Evolutionary conservation across 2,113 vertebrate genomes (phyloP), one percentile per base, ranked within the genome.

Genomic region (Thamnophis sirtalis): DNA sequence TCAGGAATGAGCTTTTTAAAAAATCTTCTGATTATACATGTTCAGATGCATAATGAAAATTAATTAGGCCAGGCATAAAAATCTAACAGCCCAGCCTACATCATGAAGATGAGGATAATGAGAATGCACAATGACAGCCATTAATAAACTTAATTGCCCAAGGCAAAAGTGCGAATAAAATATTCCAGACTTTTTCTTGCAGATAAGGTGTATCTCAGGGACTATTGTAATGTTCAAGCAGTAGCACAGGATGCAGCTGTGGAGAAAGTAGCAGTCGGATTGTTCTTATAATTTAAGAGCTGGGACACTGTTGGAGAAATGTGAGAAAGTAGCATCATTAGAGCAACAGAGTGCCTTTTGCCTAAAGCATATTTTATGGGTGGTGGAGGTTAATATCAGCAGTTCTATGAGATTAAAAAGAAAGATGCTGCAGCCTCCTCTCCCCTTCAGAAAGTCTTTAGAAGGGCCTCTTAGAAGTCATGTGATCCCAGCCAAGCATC

Each of bases 21-120:
- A 91, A 95, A 94, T 84, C 86, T 86, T 95, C 0, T 84, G 94
- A 94, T 94, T 94, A 94, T 17, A 21, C 89, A 87, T 95, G 92
- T 91, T 95, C 89, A 60, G 51, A 89, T 84, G 92, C 94, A 68
- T 89, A 94, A 94, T 60, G 60, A 94, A 94, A 91, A 94, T 63
- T 87, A 95, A 94, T 22, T 43, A 92, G 48, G 38, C 86, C 4
- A 91, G 87, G 86, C 50, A 94, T 90, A 90, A 88, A 93, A 85
- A 22, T 63, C 91, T 94, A 50, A 54, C 92, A 54, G 68, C 50
- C 51, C 50, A 4, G 2, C 51, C 88, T 60, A 91, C 58, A 51
- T 0, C 0, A 68, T 86, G 88, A 95, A 53, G 95, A 84, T 0
- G 80, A 3, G 19, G 63, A 87, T 55, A 90, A 49, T 56, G 87